phyloP scores from a whole-genome alignment of 2,888 invertebrate species.

The Punctoribates punctum region DNA sequence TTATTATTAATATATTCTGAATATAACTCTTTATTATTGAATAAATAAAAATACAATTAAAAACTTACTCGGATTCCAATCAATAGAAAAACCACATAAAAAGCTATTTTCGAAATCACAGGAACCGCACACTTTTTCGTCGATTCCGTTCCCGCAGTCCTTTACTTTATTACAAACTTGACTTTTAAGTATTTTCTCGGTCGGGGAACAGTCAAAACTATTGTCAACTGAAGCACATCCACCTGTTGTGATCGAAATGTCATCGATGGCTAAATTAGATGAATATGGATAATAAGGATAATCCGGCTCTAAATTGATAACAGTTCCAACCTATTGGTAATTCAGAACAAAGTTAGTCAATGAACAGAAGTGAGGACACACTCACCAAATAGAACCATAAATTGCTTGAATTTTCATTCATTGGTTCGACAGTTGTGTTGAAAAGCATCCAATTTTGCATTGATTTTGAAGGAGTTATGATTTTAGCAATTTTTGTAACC shows the following conservation, averaged over 20 bases:
- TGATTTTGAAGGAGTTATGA: not conserved
- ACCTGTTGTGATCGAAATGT: not conserved
- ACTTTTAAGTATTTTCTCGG: not conserved
- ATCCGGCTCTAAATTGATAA: not conserved
- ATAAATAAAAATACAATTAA: no score
- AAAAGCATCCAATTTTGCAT: not conserved
- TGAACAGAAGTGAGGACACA: not conserved
- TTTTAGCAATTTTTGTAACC: not conserved
- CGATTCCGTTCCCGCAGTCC: not conserved
- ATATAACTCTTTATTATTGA: no score
- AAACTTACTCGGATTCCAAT: not conserved
- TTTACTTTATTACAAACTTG: not conserved
- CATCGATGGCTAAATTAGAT: constrained; percentile 7
- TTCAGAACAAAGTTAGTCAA: no score
- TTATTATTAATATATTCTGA: no score
- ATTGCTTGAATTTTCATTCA: not conserved
- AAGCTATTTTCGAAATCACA: constrained; percentile 14
- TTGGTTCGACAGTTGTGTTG: not conserved
- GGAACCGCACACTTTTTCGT: constrained; percentile 31
- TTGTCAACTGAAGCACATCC: not conserved
- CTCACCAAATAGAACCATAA: constrained; percentile 16
- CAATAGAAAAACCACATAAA: constrained; percentile 16
- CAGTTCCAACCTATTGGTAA: not conserved
- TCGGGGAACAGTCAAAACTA: not conserved
- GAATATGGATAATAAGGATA: no score